Percentiles rank a stretch among this genome's conserved stretches.
Evolutionary conservation across 2,888 invertebrate genomes (phyloP).

Genomic region (Plutella xylostella): DNA sequence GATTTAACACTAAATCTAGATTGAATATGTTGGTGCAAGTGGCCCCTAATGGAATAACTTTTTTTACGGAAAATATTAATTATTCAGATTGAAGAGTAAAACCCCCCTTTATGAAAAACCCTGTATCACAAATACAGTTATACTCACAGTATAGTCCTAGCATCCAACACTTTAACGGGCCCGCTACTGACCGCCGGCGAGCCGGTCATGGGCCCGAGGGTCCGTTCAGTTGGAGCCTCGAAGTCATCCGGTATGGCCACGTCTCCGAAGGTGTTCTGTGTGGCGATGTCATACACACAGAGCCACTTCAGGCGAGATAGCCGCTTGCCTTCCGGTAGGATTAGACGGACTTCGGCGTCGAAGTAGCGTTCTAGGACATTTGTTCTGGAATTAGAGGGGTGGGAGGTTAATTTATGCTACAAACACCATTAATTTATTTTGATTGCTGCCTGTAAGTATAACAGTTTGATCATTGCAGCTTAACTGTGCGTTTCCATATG

Average conservation of each 20-base stretch:
- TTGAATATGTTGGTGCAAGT: too few species aligned
- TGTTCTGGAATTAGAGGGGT: neutral
- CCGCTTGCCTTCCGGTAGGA: constrained; percentile 86
- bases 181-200: constrained; percentile 49
- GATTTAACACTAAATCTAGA: too few species aligned
- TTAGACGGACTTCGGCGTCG: constrained; percentile 85
- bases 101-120: too few species aligned
- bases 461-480: too few species aligned
- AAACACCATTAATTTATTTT: neutral
- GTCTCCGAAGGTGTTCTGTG: constrained; percentile 91
- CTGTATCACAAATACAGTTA: neutral
- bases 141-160: constrained; percentile 75
- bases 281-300: constrained; percentile 87
- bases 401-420: neutral
- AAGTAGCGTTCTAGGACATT: constrained; percentile 81
- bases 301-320: constrained; percentile 91
- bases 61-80: too few species aligned
- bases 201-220: constrained; percentile 47
- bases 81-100: too few species aligned
- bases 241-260: constrained; percentile 92
- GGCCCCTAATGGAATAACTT: too few species aligned
- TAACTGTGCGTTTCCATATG: too few species aligned
- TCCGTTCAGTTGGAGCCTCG: constrained; percentile 82
- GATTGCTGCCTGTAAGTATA: too few species aligned
- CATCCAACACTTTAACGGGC: constrained; percentile 71